Percentiles rank a stretch among this genome's conserved stretches.
These are phyloP conservation scores for Anolis carolinensis DNA, from an alignment of 2,113 vertebrate genomes.

Conservation along the genomic window DNA sequence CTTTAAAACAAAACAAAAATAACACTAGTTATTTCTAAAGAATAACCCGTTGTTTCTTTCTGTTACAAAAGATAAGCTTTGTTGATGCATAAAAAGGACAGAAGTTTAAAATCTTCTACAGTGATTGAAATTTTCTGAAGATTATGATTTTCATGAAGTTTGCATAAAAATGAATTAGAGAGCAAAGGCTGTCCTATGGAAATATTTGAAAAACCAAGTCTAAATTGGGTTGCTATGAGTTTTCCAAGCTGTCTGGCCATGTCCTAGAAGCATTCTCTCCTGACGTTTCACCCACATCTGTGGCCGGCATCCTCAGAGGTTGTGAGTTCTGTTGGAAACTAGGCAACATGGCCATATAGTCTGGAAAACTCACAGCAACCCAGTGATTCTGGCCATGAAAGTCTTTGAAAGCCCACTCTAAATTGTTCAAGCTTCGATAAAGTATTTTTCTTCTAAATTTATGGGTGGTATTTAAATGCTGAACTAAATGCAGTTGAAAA, in stretches of 20 bases:
- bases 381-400: too few species aligned
- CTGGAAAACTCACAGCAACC: too few species aligned
- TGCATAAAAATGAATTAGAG: not conserved
- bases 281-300: too few species aligned
- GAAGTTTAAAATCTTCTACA: not conserved
- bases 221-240: too few species aligned
- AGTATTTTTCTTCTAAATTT: not conserved
- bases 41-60: not conserved
- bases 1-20: too few species aligned
- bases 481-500: not conserved
- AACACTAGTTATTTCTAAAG: not conserved
- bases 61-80: not conserved
- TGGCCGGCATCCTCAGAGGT: too few species aligned
- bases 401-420: too few species aligned
- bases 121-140: not conserved
- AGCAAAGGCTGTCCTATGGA: not conserved
- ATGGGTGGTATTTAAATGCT: not conserved
- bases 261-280: too few species aligned
- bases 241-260: too few species aligned
- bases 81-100: not conserved
- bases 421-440: not conserved
- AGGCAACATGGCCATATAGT: too few species aligned
- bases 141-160: not conserved
- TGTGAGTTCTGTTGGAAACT: too few species aligned
- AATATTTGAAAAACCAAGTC: not conserved